phyloP scores from a whole-genome alignment of 2,113 vertebrate species.

The Desmodus rotundus region DNA sequence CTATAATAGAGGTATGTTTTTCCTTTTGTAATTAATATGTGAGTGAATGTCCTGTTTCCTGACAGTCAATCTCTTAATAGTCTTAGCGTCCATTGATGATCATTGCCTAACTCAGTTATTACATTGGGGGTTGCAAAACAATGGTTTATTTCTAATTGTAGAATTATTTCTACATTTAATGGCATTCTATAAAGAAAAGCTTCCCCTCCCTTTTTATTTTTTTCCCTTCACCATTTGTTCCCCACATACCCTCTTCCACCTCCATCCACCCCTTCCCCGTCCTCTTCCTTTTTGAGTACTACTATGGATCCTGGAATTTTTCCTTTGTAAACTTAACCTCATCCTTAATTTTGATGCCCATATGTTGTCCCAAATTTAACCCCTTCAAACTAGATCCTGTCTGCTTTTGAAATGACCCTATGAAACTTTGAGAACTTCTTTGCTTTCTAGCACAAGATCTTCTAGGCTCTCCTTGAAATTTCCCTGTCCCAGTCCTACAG shows the following conservation, averaged over 20 bases:
- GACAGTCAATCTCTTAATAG: neutral
- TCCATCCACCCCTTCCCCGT: neutral
- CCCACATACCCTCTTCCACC: no score
- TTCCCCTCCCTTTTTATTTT: neutral
- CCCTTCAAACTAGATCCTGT: constrained; percentile 3
- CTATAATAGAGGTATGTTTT: neutral
- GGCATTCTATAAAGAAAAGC: neutral
- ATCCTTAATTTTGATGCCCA: neutral
- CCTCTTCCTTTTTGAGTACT: neutral
- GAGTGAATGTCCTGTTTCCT: neutral
- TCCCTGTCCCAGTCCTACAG: neutral
- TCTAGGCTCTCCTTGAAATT: neutral
- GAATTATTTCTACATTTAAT: constrained; percentile 6
- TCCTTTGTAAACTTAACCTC: neutral
- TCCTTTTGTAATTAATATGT: neutral
- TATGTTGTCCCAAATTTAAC: constrained; percentile 17
- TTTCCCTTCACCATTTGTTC: no score
- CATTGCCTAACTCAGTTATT: neutral
- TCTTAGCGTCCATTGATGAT: constrained; percentile 8
- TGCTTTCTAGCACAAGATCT: neutral
- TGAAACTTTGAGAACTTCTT: neutral
- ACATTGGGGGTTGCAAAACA: neutral
- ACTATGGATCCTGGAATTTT: constrained; percentile 23
- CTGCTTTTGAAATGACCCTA: neutral
- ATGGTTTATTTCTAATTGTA: constrained; percentile 13